Evolutionary conservation across 2,888 invertebrate species (phyloP).

Genomic region (Biston betularia): DNA sequence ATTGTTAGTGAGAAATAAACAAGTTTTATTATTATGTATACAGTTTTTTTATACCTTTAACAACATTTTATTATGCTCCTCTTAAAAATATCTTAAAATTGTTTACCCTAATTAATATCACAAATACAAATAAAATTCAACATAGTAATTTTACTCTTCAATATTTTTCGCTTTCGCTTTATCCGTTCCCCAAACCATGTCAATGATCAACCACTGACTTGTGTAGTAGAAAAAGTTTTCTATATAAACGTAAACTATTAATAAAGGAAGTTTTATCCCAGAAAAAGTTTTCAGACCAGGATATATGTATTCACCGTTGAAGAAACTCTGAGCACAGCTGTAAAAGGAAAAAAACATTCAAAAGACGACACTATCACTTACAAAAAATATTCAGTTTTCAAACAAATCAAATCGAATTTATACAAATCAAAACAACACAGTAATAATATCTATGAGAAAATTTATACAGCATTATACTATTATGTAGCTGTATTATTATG

Average conservation of each 20-base stretch:
- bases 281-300: conserved; percentile 62
- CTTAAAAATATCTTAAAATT: conserved; percentile 11
- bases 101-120: conserved; percentile 20
- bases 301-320: conserved; percentile 67
- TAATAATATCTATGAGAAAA: too few relatives aligned
- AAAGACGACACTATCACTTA: background rate
- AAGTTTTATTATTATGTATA: background rate
- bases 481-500: too few relatives aligned
- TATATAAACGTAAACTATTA: conserved; percentile 57
- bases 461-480: too few relatives aligned
- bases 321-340: conserved; percentile 63
- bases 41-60: too few relatives aligned
- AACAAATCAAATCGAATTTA: background rate
- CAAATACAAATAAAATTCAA: conserved; percentile 11
- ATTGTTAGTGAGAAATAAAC: too few relatives aligned
- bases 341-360: conserved; percentile 9
- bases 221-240: conserved; percentile 70
- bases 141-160: background rate
- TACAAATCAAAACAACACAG: too few relatives aligned
- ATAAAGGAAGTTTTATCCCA: conserved; percentile 51
- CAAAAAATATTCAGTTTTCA: background rate
- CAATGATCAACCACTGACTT: conserved; percentile 68
- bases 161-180: conserved; percentile 45
- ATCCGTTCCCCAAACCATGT: conserved; percentile 64
- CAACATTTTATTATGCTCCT: background rate